A percentile compares a stretch with the other conserved stretches of the same genome.
Conservation (phyloP, 2,888 invertebrate genomes). For the Mylabris sibirica region DNA sequence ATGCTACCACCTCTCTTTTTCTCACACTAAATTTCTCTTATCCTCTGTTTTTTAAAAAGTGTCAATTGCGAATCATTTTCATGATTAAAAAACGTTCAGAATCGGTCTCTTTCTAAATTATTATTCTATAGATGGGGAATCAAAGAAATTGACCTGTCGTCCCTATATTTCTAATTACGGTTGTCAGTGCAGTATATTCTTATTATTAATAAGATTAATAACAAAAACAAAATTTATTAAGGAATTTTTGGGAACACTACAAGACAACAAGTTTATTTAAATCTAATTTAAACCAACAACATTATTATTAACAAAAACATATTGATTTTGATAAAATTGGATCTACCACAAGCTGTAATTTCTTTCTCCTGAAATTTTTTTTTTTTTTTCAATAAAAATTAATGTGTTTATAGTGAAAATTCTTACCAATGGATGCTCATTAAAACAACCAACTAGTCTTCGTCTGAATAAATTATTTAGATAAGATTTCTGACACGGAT, state of each 20-base stretch:
- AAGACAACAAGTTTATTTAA: slow-evolving; percentile 7
- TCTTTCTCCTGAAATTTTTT: slow-evolving; percentile 59
- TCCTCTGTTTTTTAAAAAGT: too few species aligned
- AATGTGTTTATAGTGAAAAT: neutral
- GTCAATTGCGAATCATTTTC: too few species aligned
- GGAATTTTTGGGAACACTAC: neutral
- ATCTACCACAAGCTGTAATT: slow-evolving; percentile 60
- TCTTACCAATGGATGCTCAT: slow-evolving; percentile 74
- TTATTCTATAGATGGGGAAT: too few species aligned
- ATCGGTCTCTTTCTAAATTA: too few species aligned
- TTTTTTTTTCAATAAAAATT: slow-evolving; percentile 15
- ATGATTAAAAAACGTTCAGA: too few species aligned
- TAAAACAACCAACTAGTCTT: slow-evolving; percentile 77
- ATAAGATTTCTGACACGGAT: slow-evolving; percentile 79
- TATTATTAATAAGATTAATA: too few species aligned
- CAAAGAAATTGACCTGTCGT: too few species aligned
- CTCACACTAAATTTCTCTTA: too few species aligned
- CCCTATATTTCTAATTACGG: too few species aligned
- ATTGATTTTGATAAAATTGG: slow-evolving; percentile 9
- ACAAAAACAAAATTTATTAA: neutral
- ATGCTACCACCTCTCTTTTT: too few species aligned
- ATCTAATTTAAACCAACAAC: slow-evolving; percentile 9
- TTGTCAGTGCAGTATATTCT: neutral
- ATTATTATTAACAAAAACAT: neutral
- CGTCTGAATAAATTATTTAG: slow-evolving; percentile 73